Evolutionary conservation across 2,113 vertebrate species (phyloP), one percentile per base, ranked within the genome.

Genomic region (Hippocampus barbouri): DNA sequence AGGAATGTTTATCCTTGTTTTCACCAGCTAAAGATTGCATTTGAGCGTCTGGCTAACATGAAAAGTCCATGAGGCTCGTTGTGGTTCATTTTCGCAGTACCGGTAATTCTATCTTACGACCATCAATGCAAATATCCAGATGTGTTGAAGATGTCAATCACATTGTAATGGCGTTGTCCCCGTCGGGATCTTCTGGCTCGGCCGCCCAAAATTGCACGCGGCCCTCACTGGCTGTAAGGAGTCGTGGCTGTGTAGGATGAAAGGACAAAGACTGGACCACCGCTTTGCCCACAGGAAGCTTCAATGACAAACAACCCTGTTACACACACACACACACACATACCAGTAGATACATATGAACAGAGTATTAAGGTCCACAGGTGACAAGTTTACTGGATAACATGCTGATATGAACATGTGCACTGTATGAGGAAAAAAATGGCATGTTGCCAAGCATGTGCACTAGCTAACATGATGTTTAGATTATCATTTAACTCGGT

Each of bases 221-320:
- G 30, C 95, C 94, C 77, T 94, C 93, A 21, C 89, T 92, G 70
- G 96, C 93, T 0, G 93, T 92, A 21, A 98, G 92, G 60, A 97
- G 92, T 72, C 89, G 86, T 66, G 95, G 83, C 81, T 95, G 92
- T 0, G 85, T 80, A 0, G 95, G 97, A 75, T 98, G 97, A 88
- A 94, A 97, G 62, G 94, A 89, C 78, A 98, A 61, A 0, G 96
- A 97, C 79, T 98, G 96, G 14, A 98, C 94, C 0, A 94, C 94
- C 0, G 91, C 81, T 0, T 87, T 91, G 11, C 96, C 94, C 59
- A 98, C 94, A 0, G 91, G 86, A 67, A 98, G 83, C 63, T 91
- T 92, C 79, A 94, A 75, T 0, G 84, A 83, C 79, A 96, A 73
- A 0, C 93, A 92, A 0, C 96, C 96, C 96, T 98, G 73, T 38